phyloP scores from a whole-genome alignment of 2,113 vertebrate species.

The Epinephelus fuscoguttatus region DNA sequence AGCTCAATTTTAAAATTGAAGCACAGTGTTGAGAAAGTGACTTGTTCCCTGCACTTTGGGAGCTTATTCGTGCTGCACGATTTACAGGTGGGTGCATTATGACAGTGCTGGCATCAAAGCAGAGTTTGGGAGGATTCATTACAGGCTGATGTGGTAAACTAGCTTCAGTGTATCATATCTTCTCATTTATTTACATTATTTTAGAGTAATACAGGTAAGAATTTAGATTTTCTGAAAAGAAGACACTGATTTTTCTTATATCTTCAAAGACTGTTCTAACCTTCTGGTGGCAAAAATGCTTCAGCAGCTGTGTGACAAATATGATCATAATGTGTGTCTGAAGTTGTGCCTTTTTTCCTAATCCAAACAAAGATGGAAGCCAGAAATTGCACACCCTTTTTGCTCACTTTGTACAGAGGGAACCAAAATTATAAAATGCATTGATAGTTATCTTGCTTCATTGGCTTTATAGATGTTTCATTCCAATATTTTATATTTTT shows the following conservation, averaged over 20 bases:
- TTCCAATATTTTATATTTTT: neutral
- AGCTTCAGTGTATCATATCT: neutral
- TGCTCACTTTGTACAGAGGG: neutral
- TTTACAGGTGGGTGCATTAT: constrained; percentile 9
- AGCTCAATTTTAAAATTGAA: constrained; percentile 16
- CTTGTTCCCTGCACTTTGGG: constrained; percentile 12
- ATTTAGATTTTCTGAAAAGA: neutral
- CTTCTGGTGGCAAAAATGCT: neutral
- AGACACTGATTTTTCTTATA: neutral
- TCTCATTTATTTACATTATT: neutral
- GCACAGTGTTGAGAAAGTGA: constrained; percentile 11
- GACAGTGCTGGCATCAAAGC: neutral
- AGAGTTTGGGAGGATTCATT: constrained; percentile 10
- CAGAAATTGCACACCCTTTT: neutral
- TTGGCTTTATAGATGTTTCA: neutral
- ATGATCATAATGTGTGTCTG: neutral
- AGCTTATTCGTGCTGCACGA: constrained; percentile 31
- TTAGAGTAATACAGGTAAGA: neutral
- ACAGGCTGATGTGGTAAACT: neutral
- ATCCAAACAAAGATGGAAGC: neutral
- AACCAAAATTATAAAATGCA: neutral
- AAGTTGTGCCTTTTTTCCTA: neutral
- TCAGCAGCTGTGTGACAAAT: neutral
- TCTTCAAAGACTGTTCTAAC: neutral
- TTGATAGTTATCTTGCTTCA: neutral